Base-by-base conservation (phyloP, 1,140 invertebrate species). In the Macrosteles quadrilineatus region DNA sequence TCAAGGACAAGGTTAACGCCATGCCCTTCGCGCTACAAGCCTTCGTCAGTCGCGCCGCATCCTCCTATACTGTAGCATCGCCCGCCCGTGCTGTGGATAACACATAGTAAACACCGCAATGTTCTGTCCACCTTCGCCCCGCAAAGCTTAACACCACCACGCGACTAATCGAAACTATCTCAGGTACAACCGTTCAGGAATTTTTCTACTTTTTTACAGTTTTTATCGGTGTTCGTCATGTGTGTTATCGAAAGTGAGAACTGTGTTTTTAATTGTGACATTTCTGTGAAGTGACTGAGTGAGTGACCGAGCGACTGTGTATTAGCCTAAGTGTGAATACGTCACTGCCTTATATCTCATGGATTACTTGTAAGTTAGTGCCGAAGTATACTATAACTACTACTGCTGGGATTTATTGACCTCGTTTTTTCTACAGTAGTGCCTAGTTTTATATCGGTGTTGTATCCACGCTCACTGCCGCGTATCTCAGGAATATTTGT, bases 1-100 rank as follows among this genome's bases (percentile, higher is more conserved):
- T 69, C 67, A 69, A 69, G 67, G 67, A 69, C 67, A 69, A 69
- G 67, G 67, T 55, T 55, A 69, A 25, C 29, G 30, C 66, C 21
- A n/a, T 69, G 67, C 67, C 67, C 55, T 59, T 69, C 53, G 45
- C 40, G 63, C 23, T 9, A n/a, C n/a, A 12, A 45, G 59, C 59
- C 59, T n/a, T n/a, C n/a, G n/a, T 19, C 63, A 66, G 63, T 66
- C 63, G 63, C 32, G 40, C 63, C 21, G 9, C 32, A 19, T 19
- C 32, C 63, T 40, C 63, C 6, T 9, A 2, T 6, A 17, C 21
- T 9, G 9, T 19, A 32, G 31, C 63, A 45, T 36, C 29, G 31
- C 11, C 29, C 31, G 11, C 31, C 59, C 27, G 14, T 63, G 32
- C 31, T 17, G 31, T 25, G n/a, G 2, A 27, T 23, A 4, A 31